Evolutionary conservation across 2,113 vertebrate genomes (phyloP).

Genomic region (Oceanites oceanicus): DNA sequence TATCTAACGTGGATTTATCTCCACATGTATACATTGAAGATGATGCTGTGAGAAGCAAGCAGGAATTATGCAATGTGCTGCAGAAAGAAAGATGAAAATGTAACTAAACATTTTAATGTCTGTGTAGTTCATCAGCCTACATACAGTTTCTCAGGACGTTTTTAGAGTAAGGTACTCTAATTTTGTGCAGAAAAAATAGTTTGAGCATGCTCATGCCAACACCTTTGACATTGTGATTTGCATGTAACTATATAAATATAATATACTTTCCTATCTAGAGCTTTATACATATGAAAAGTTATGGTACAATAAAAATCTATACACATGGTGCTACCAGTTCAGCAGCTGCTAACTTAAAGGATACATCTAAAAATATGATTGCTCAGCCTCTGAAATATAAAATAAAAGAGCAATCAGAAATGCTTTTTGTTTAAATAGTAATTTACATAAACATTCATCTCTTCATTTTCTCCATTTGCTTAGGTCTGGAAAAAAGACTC

Average conservation of each 20-base stretch:
- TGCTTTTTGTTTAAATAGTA: constrained; percentile 74
- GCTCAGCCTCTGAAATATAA: constrained; percentile 66
- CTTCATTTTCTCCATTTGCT: constrained; percentile 67
- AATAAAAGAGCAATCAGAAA: constrained; percentile 72
- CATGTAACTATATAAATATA: constrained; percentile 57
- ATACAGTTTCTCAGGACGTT: constrained; percentile 8
- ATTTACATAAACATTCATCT: constrained; percentile 72
- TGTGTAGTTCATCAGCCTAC: constrained; percentile 33
- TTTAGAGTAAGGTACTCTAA: constrained; percentile 1
- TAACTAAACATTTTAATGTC: constrained; percentile 22
- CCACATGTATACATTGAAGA: neutral
- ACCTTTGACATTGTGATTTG: constrained; percentile 14
- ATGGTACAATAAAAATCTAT: constrained; percentile 70
- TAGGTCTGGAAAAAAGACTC: constrained; percentile 52
- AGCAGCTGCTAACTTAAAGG: constrained; percentile 47
- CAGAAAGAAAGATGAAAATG: constrained; percentile 41
- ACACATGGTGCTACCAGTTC: constrained; percentile 42
- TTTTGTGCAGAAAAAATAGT: constrained; percentile 24
- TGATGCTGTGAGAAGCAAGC: constrained; percentile 49
- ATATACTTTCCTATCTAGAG: constrained; percentile 43
- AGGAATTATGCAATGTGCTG: constrained; percentile 27
- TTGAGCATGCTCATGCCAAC: constrained; percentile 3
- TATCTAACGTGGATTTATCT: constrained; percentile 33
- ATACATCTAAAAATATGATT: constrained; percentile 60
- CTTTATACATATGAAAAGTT: constrained; percentile 67